Percentiles rank a stretch among this genome's conserved stretches.
phyloP scores from a whole-genome alignment of 2,113 vertebrate genomes.

The Pionites leucogaster region DNA sequence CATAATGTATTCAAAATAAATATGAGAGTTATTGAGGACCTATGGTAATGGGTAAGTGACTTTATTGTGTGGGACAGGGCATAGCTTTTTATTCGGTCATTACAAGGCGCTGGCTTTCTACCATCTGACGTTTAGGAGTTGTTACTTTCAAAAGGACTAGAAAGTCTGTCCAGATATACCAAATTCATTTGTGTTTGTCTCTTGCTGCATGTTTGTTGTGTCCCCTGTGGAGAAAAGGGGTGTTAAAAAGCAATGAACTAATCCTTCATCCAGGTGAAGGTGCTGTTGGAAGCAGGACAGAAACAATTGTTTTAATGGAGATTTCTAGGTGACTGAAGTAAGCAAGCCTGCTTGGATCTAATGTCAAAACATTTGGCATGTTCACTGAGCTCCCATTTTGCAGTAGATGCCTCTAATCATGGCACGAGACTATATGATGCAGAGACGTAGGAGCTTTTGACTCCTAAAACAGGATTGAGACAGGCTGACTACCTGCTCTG shows the following conservation, averaged over 20 bases:
- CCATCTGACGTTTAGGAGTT: not conserved
- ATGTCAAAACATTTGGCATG: not conserved
- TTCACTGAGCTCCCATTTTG: not conserved
- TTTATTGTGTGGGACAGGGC: not conserved
- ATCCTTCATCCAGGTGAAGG: rapidly evolving
- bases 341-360: not conserved
- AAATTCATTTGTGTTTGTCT: not conserved
- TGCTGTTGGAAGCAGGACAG: not conserved
- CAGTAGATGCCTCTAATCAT: not conserved
- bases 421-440: not conserved
- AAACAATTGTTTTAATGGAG: rapidly evolving
- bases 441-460: not conserved
- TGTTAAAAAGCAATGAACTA: not conserved
- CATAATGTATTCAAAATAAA: not conserved
- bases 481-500: not conserved
- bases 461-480: not conserved
- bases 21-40: not conserved
- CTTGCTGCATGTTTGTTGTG: not conserved
- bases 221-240: not conserved
- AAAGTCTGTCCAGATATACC: not conserved
- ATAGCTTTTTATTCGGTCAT: not conserved
- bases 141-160: not conserved
- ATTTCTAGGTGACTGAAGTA: not conserved
- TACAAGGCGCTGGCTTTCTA: not conserved
- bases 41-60: not conserved